phyloP scores from a whole-genome alignment of 2,113 vertebrate genomes.

The Ceuthmochares aereus region DNA sequence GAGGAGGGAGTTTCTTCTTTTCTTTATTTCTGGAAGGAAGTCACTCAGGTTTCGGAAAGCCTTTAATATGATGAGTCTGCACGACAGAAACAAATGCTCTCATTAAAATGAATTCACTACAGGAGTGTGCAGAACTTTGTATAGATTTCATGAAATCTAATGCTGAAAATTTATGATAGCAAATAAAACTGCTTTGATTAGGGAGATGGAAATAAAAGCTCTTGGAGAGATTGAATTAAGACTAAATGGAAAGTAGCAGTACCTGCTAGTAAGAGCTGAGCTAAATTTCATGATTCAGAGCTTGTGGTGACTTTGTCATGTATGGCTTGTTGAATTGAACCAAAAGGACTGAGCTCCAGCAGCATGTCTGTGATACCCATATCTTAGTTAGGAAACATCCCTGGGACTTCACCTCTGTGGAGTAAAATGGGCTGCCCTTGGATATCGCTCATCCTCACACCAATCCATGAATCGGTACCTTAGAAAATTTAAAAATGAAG shows the following conservation, averaged over 20 bases:
- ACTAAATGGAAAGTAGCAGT: background rate
- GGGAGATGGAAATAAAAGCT: background rate
- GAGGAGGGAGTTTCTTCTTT: background rate
- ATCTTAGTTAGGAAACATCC: background rate
- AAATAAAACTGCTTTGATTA: background rate
- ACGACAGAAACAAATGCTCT: background rate
- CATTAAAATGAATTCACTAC: background rate
- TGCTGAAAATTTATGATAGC: background rate
- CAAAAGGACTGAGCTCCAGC: background rate
- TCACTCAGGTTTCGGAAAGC: background rate
- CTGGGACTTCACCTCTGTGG: background rate
- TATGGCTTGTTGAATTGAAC: background rate
- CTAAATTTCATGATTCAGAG: background rate
- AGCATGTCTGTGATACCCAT: background rate
- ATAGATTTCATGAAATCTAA: background rate
- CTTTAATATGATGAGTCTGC: background rate
- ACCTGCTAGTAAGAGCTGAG: background rate
- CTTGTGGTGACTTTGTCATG: background rate
- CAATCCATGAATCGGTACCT: background rate
- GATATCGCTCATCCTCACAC: background rate
- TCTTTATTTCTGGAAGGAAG: background rate
- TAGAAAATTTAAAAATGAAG: background rate
- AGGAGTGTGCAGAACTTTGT: background rate
- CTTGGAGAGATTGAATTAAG: background rate
- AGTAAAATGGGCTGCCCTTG: background rate